phyloP scores from a whole-genome alignment of 2,113 vertebrate genomes.

The Odocoileus hemionus region DNA sequence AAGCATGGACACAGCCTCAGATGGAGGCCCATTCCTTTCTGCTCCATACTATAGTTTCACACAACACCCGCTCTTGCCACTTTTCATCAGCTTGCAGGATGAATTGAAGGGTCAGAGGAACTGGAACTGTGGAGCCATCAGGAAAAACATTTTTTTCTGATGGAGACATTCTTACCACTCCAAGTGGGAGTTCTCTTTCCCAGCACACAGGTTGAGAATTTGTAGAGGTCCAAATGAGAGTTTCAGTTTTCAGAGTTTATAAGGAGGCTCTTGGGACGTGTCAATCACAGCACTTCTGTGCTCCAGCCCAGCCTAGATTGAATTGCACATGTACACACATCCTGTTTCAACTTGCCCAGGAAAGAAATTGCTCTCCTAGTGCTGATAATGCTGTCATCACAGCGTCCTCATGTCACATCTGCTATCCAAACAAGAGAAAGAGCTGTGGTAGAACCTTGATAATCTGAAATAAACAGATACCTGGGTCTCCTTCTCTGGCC shows the following conservation, averaged over 20 bases:
- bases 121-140: background rate
- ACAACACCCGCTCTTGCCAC: background rate
- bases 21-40: background rate
- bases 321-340: background rate
- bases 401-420: background rate
- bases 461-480: background rate
- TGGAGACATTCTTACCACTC: background rate
- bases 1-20: background rate
- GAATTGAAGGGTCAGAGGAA: background rate
- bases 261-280: background rate
- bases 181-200: background rate
- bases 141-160: background rate
- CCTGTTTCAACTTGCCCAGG: background rate
- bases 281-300: background rate
- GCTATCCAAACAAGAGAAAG: background rate
- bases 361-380: background rate
- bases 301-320: background rate
- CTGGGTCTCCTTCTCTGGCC: background rate
- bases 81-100: background rate
- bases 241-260: background rate
- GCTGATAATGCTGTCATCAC: slow-evolving; percentile 29
- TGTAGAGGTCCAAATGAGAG: slow-evolving; percentile 1
- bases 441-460: background rate
- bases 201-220: background rate
- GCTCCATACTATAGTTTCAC: background rate